Conservation (phyloP, 2,888 invertebrate genomes). For the Psococerastis gibbosa region DNA sequence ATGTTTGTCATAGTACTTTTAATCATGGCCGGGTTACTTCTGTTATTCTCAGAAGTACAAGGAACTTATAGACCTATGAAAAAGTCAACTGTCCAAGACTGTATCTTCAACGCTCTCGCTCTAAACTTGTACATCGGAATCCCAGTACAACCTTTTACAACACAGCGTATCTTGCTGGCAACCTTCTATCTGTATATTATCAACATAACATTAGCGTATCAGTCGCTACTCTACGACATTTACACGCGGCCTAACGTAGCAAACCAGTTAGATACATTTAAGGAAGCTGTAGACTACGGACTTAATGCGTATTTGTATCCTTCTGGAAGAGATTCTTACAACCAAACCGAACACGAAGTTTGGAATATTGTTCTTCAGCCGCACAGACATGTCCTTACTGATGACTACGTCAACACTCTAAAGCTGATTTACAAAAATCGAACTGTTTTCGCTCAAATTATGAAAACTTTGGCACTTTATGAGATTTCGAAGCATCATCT, state of each 20-base stretch:
- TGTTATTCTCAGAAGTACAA: neutral
- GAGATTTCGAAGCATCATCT: neutral
- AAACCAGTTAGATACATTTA: neutral
- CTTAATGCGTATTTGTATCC: neutral
- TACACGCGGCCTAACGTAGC: neutral
- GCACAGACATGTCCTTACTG: neutral
- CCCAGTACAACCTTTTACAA: neutral
- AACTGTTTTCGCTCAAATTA: neutral
- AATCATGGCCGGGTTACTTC: neutral
- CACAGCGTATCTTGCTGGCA: neutral
- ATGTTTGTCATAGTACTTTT: neutral
- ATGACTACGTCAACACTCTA: neutral
- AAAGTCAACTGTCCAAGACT: neutral
- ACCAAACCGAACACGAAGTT: neutral
- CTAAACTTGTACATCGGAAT: neutral
- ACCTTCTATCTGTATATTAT: conserved; percentile 1
- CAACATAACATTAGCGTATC: neutral
- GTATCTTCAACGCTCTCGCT: neutral
- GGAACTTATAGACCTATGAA: too few relatives aligned
- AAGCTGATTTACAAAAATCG: neutral
- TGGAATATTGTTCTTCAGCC: neutral
- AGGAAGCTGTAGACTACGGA: neutral
- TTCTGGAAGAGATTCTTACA: neutral
- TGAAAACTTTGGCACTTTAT: neutral
- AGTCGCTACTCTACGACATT: neutral